A percentile compares a stretch with the other conserved stretches of the same genome.
These are phyloP conservation scores for Melangyna quadrimaculata DNA, from an alignment of 2,888 invertebrate genomes.

Conservation along the genomic window DNA sequence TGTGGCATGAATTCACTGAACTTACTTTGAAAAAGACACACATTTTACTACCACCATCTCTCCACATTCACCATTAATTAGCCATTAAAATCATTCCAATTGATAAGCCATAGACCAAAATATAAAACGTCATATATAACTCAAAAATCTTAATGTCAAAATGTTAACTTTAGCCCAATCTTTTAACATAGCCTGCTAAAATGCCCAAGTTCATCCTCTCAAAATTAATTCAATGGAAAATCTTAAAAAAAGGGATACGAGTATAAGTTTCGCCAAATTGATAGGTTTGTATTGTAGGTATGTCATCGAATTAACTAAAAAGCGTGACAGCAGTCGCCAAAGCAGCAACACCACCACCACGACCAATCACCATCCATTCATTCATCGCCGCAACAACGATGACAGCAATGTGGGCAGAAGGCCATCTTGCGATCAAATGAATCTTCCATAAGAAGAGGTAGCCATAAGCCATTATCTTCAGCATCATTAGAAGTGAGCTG, in stretches of 20 bases:
- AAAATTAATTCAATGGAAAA: conserved; percentile 35
- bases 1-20: conserved; percentile 46
- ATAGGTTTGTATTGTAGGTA: conserved; percentile 4
- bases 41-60: background rate
- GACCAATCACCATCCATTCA: conserved; percentile 7
- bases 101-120: conserved; percentile 41
- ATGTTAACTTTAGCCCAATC: conserved; percentile 12
- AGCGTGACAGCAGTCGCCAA: conserved; percentile 50
- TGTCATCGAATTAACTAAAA: conserved; percentile 49
- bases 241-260: conserved; percentile 14
- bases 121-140: conserved; percentile 10
- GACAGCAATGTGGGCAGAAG: background rate
- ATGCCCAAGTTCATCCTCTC: conserved; percentile 8
- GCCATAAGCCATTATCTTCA: conserved; percentile 15
- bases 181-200: background rate
- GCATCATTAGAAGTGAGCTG: conserved; percentile 30
- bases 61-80: conserved; percentile 17
- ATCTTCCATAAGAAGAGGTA: conserved; percentile 36
- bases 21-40: conserved; percentile 7
- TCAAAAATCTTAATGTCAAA: conserved; percentile 41
- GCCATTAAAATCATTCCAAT: conserved; percentile 54
- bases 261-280: conserved; percentile 13
- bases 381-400: conserved; percentile 22
- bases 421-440: conserved; percentile 18
- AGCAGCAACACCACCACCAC: conserved; percentile 8